Evolutionary conservation across 2,797 vertebrate genomes (phyloP), one percentile per base, ranked within the genome.

Genomic region (Gymnothorax javanicus): DNA sequence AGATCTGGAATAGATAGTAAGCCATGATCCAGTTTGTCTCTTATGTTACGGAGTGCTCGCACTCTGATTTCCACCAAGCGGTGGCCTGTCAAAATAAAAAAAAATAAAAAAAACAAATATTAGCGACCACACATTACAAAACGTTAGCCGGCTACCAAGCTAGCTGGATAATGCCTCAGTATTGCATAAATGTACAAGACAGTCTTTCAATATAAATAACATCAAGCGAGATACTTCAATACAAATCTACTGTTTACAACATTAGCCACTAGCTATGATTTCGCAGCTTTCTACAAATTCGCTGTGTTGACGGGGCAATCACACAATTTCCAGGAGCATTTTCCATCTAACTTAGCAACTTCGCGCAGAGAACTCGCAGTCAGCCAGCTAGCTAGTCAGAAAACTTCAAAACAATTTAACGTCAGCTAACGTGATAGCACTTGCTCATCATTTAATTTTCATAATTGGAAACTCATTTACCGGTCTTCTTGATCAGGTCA

Each of bases 41-140:
- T 90, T 86, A 99, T 93, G 88, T 93, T 97, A 93, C 93, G 95
- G 87, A 99, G 90, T 0, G 98, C 97, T 82, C 98, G 95, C 4
- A 97, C 97, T 93, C 99, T 87, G 91, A 99, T 99, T 94, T 99
- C 98, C 71, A 95, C 91, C 93, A 99, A 94, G 11, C 94, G 95
- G 12, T 99, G 98, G 59, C 97, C 98, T 99, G 88, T 33, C 60
- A 73, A 23, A 64, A 64, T 27, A 52, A 87, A 77, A 85, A 8
- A 58, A 86, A 87, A 87, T n/a, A n/a, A n/a, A n/a, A 52, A 87
- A 77, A 85, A 8, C 59, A 86, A 87, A 87, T 0, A 56, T 81
- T 81, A 56, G 52, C 77, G 11, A 25, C 8, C 13, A 4, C 12
- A 67, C 13, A 23, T 67, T 8, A 27, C 69, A 73, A 9, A 73